Conservation (phyloP, 1,140 invertebrate species). For the Drosophila insularis region DNA sequence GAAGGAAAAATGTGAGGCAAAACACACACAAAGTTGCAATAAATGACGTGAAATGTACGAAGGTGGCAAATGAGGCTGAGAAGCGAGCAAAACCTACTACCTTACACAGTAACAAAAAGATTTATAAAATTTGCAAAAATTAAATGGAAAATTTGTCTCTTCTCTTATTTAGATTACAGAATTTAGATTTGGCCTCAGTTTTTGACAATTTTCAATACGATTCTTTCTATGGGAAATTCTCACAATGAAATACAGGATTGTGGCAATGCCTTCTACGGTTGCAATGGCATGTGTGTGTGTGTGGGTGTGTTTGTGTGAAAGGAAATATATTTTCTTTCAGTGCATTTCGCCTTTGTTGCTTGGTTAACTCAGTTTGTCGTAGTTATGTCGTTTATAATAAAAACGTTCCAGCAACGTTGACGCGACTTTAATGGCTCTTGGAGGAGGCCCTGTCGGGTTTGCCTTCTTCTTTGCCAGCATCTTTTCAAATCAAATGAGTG, state of each 20-base stretch:
- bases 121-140: no score
- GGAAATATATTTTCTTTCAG: constrained; percentile 22
- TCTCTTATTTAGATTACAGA: no score
- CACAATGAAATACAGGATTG: no score
- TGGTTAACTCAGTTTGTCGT: constrained; percentile 77
- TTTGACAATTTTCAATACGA: no score
- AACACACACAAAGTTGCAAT: constrained; percentile 73
- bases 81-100: not conserved
- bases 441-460: constrained; percentile 20
- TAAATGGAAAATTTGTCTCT: no score
- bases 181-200: no score
- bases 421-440: constrained; percentile 77
- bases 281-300: no score
- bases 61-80: constrained; percentile 27
- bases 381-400: constrained; percentile 81
- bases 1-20: constrained; percentile 17
- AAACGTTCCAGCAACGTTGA: constrained; percentile 63
- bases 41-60: constrained; percentile 74
- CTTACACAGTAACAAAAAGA: no score
- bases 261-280: no score
- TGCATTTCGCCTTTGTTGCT: constrained; percentile 36
- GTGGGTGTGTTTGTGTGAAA: not conserved
- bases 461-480: constrained; percentile 47
- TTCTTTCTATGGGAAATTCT: no score
- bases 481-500: constrained; percentile 78